Evolutionary conservation across 37 sponge, comb jelly and placozoan genomes (phyloP), one percentile per base, ranked within the genome.

Genomic region (Sycon ciliatum): DNA sequence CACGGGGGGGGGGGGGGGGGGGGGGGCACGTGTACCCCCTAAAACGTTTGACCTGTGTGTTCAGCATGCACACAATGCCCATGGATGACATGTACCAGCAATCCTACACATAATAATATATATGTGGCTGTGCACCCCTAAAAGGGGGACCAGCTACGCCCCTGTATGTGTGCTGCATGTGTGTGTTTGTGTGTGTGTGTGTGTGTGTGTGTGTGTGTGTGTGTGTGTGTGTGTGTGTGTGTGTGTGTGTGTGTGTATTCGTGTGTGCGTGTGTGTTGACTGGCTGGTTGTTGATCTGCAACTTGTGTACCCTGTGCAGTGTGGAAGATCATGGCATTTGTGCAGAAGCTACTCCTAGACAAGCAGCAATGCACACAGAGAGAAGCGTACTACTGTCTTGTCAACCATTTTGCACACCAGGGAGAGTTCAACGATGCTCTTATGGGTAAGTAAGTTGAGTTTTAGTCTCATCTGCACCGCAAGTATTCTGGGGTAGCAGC

Each of bases 361-460:
- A 85, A 73, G 2, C 84, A 84, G 38, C 54, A 82, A 65, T 87
- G 72, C 3, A 94, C 95, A 23, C 90, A 89, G 72, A 71, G 95
- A 34, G 95, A 94, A 61, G 95, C 87, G 1, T 94, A 94, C 76
- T 94, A 94, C 78, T 84, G 80, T 42, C 90, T 94, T 7, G 85
- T 82, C 29, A 69, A 84, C 24, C 68, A 84, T 72, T 94, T 94
- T 74, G 72, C 81, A 61, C 77, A 74, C 57, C 95, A 94, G 69
- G 18, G 34, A 35, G 95, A 94, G 18, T 94, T 94, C 78, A 92
- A 92, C 42, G 33, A 64, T 27, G 82, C 81, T 13, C 79, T 92
- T 34, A 85, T 87, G 73, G 93, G 88, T 79, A 39, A 13, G 74
- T 1, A 63, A 32, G 20, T 32, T 56, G 49, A n/a, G n/a, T n/a